Base-by-base conservation (phyloP, 2,888 invertebrate genomes). In the Oligia fasciuncula region DNA sequence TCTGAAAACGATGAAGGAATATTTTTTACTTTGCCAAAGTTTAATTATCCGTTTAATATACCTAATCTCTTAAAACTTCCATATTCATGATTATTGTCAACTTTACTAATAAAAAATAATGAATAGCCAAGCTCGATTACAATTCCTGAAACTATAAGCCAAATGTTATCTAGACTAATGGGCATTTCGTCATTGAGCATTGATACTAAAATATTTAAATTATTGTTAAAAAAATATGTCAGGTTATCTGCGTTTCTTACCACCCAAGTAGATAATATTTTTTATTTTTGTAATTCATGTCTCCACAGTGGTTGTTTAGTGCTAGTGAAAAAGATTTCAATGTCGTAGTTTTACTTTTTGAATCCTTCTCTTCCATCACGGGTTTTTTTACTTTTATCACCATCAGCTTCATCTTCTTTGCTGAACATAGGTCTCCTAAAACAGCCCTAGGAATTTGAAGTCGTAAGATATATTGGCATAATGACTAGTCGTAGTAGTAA, bases 111-210 rank as follows among this genome's bases (percentile, higher is more conserved):
- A 73, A 86, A 74, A 73, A 54, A 13, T 60, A 62, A 75, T 84
- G 76, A 69, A 85, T 71, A 49, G 67, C 60, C 49, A 70, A 72
- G 69, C n/a, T 72, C 60, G 13, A 29, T 8, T 35, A 62, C 14
- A 51, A 86, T 86, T 84, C 84, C 49, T 71, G 68, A 76, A 87
- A 87, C 63, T 73, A 49, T 57, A 77, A 76, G 75, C 67, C 86
- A 87, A 82, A 83, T 83, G 87, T 85, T 88, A 87, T 89, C 87
- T 78, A 73, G 62, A 66, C 57, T 76, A 76, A 75, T 73, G 77
- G 71, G 9, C 46, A 57, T 66, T 84, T 79, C 23, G 82, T 72
- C 76, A 85, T 79, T 81, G 76, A 80, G n/a, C 23, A 65, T 69
- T 85, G 60, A 84, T 63, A 66, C 14, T 46, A 29, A 65, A 76